Conservation (phyloP, 2,888 invertebrate species). For the Drosophila aldrichi region DNA sequence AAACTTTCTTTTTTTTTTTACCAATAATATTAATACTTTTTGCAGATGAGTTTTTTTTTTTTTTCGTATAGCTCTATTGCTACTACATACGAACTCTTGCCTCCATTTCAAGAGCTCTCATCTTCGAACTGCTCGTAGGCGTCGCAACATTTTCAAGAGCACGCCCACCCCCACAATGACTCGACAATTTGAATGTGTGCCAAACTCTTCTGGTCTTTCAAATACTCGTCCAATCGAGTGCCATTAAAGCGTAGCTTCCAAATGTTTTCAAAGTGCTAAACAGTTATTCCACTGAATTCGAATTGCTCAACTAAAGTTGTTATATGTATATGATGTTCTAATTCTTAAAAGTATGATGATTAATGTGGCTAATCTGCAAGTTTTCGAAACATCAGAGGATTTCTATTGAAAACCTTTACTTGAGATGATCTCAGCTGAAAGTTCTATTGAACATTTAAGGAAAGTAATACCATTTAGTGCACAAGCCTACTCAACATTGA, state of each 20-base stretch:
- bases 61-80: too few species aligned
- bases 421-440: too few species aligned
- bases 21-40: not conserved
- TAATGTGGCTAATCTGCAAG: too few species aligned
- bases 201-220: conserved; percentile 30
- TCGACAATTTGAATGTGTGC: conserved; percentile 25
- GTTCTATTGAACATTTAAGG: too few species aligned
- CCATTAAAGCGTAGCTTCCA: conserved; percentile 25
- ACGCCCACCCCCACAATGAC: conserved; percentile 8
- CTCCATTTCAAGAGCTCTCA: not conserved
- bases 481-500: not conserved
- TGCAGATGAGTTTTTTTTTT: not conserved
- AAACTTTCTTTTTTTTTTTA: conserved; percentile 9
- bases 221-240: conserved; percentile 21
- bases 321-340: not conserved
- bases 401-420: not conserved
- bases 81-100: not conserved
- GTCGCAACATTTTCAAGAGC: conserved; percentile 6
- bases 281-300: not conserved
- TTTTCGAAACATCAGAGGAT: too few species aligned
- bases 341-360: too few species aligned
- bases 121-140: not conserved
- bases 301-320: not conserved
- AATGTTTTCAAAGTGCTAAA: conserved; percentile 6
- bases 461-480: not conserved